phyloP scores from a whole-genome alignment of 2,113 vertebrate species.

The Oenanthe melanoleuca region DNA sequence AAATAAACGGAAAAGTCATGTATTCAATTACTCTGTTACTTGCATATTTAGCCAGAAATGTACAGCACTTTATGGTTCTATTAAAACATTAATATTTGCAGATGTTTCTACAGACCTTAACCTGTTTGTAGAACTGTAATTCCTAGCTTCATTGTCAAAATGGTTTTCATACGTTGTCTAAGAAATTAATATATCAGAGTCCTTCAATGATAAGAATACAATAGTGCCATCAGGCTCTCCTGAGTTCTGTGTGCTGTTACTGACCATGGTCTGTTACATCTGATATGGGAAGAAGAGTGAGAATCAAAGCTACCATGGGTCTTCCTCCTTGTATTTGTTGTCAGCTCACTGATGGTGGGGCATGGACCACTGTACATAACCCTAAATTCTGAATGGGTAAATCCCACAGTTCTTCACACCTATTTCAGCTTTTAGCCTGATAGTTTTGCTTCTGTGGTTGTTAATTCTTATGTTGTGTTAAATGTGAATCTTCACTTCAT shows the following conservation, averaged over 20 bases:
- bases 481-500: neutral
- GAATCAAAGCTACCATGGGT: neutral
- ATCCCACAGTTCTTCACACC: neutral
- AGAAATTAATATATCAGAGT: neutral
- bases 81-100: neutral
- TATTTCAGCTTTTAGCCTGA: neutral
- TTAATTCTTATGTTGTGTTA: neutral
- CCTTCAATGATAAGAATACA: neutral
- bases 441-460: neutral
- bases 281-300: neutral
- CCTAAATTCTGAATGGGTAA: neutral
- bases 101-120: neutral
- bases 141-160: neutral
- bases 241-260: neutral
- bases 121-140: neutral
- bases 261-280: neutral
- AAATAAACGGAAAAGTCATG: neutral
- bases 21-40: neutral
- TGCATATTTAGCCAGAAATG: neutral
- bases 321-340: neutral
- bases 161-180: neutral
- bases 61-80: neutral
- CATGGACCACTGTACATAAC: rapidly evolving
- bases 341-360: neutral
- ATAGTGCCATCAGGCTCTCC: neutral